Base-by-base conservation (phyloP, 1,140 invertebrate genomes). In the Drosophila sulfurigaster region DNA sequence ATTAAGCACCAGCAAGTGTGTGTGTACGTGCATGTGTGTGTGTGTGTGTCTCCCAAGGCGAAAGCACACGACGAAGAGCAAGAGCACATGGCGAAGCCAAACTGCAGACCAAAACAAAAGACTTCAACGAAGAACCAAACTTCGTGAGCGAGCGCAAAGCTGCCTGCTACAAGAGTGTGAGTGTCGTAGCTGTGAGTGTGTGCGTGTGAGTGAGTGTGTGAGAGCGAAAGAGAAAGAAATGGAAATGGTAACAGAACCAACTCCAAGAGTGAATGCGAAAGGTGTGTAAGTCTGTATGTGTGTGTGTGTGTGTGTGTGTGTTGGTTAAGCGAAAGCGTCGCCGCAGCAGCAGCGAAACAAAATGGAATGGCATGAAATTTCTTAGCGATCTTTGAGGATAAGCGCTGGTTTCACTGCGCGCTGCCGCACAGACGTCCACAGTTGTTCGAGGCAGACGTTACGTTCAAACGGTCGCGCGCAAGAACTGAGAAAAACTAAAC, bases 291-390 rank as follows among this genome's bases (percentile, higher is more conserved):
- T 20, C 11, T 54, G 30, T 64, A 5, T 43, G 48, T 62, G 11
- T 51, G 30, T 70, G 25, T 60, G 30, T 52, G 45, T 72, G 73
- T 76, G 71, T 65, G 32, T 64, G 32, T 78, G 20, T 25, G 20
- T 25, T 25, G 72, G 74, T 79, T 64, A 89, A 88, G 85, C 85
- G 85, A 88, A 88, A 88, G 85, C 85, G 80, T 79, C 80, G 79
- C 77, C 46, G 72, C 3, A 7, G 41, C 32, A 52, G 56, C 73
- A 43, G 15, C 51, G 85, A 80, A 88, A 89, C 85, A 82, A 89
- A 89, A 89, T 81, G 85, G 85, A 89, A 85, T 89, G 85, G 81
- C 75, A 89, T 90, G 81, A 89, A 89, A 89, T 89, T 89, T 89
- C 85, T 89, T 89, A 90, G 85, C 86, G 81, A 89, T 87, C 82